Evolutionary conservation across 2,888 invertebrate species (phyloP), one percentile per base, ranked within the genome.

Genomic region (Chorisops tibialis): DNA sequence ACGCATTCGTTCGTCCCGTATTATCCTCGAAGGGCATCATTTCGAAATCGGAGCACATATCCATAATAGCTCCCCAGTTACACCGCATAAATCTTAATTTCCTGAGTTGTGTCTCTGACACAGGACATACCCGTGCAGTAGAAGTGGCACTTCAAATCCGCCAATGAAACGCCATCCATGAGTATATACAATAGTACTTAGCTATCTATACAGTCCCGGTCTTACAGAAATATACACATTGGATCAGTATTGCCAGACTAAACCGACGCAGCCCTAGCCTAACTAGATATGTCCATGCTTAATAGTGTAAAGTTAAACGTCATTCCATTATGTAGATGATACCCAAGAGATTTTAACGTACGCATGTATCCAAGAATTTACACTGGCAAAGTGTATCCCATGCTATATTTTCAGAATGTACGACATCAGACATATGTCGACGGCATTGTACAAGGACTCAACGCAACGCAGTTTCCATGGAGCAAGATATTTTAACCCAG

Each of bases 241-340:
- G 30, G 30, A 9, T 7, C 30, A 30, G 30, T 30, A 30, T 30
- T 30, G 30, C 30, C 30, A 30, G 30, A 5, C 30, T n/a, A n/a
- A 30, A 9, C 1, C 30, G 30, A n/a, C n/a, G n/a, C n/a, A n/a
- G n/a, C n/a, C n/a, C n/a, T n/a, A n/a, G n/a, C n/a, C n/a, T n/a
- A 30, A 30, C 30, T 9, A 30, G n/a, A n/a, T n/a, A n/a, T n/a
- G n/a, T n/a, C n/a, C n/a, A 50, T 30, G 43, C 54, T 59, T 59
- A 59, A 54, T 48, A 49, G 51, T 59, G 61, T 59, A 59, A 62
- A 62, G 64, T 59, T 52, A 64, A 64, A 62, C 59, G 62, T 64
- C 64, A 59, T 59, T 59, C 52, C 59, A 62, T 59, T 59, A 62
- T 64, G 64, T 64, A 62, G 51, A 64, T 64, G 62, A 62, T 59